Percentiles rank a stretch among this genome's conserved stretches.
Evolutionary conservation across 2,888 invertebrate genomes (phyloP).

Genomic region (Sinopyrophorus schimmeli): DNA sequence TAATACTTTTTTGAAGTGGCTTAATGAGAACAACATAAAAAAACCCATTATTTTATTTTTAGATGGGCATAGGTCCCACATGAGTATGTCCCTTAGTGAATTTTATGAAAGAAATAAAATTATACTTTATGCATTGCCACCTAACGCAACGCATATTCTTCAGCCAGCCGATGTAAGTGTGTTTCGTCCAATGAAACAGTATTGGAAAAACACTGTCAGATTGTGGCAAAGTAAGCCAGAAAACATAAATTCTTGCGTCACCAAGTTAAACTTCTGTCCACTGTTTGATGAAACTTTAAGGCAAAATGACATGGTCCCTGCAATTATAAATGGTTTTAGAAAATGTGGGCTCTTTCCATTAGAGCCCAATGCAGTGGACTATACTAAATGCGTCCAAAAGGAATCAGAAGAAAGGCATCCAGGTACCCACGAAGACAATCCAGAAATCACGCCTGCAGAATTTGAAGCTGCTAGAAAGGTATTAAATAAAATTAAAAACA

Average conservation of each 20-base stretch:
- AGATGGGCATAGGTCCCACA: slow-evolving; percentile 40
- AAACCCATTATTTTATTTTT: slow-evolving; percentile 37
- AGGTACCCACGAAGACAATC: no score
- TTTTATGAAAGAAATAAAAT: slow-evolving; percentile 27
- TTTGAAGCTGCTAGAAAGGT: no score
- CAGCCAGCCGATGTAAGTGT: slow-evolving; percentile 21
- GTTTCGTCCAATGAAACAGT: slow-evolving; percentile 8
- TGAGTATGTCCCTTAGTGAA: slow-evolving; percentile 30
- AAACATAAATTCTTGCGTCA: slow-evolving; percentile 23
- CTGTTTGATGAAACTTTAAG: slow-evolving; percentile 30
- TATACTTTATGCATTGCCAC: slow-evolving; percentile 14
- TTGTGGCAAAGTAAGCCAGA: slow-evolving; percentile 20
- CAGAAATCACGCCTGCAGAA: no score
- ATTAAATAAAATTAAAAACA: no score
- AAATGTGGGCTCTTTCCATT: slow-evolving; percentile 38
- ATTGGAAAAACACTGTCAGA: slow-evolving; percentile 37
- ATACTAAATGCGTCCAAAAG: slow-evolving; percentile 35
- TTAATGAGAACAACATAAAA: slow-evolving; percentile 23
- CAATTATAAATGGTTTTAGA: slow-evolving; percentile 32
- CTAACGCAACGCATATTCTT: slow-evolving; percentile 26
- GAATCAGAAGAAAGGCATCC: slow-evolving; percentile 27
- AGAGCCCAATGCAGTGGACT: slow-evolving; percentile 33
- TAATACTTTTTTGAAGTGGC: slow-evolving; percentile 30
- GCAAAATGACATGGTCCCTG: slow-evolving; percentile 11
- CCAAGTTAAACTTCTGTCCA: slow-evolving; percentile 36